Conservation (phyloP, 2,797 vertebrate species). For the Muscicapa comitata region DNA sequence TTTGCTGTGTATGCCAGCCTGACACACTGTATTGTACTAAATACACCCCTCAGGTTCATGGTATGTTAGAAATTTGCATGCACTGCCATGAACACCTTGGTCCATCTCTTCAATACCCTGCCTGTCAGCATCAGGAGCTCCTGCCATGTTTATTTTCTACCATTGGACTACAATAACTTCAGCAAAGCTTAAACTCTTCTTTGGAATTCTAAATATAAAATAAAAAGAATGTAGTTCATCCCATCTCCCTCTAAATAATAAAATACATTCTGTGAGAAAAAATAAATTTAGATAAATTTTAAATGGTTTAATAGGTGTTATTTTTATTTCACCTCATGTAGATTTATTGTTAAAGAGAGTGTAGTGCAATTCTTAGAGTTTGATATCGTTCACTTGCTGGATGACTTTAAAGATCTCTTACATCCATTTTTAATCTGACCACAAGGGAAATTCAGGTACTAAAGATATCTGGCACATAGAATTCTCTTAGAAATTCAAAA, state of each 20-base stretch:
- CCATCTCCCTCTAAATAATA: rapidly evolving
- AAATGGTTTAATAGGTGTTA: neutral
- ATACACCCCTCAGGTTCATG: neutral
- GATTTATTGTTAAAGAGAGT: neutral
- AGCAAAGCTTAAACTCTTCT: neutral
- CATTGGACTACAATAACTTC: neutral
- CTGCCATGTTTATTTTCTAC: neutral
- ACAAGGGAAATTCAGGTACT: neutral
- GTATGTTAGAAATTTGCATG: neutral
- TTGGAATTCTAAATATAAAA: neutral
- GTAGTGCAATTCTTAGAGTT: neutral
- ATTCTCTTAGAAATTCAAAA: neutral
- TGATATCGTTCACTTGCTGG: rapidly evolving
- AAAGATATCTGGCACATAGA: neutral
- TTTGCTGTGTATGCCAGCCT: neutral
- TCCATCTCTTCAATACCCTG: neutral
- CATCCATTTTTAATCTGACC: neutral
- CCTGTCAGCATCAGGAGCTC: neutral
- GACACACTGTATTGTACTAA: neutral
- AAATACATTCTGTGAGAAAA: neutral
- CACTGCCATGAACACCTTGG: neutral
- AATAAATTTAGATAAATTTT: neutral
- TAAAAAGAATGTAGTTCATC: neutral
- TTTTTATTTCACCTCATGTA: neutral
- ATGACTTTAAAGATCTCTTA: neutral